These are phyloP conservation scores for Lissocephala sabroskyi DNA, from an alignment of 2,888 invertebrate genomes.

Conservation along the genomic window DNA sequence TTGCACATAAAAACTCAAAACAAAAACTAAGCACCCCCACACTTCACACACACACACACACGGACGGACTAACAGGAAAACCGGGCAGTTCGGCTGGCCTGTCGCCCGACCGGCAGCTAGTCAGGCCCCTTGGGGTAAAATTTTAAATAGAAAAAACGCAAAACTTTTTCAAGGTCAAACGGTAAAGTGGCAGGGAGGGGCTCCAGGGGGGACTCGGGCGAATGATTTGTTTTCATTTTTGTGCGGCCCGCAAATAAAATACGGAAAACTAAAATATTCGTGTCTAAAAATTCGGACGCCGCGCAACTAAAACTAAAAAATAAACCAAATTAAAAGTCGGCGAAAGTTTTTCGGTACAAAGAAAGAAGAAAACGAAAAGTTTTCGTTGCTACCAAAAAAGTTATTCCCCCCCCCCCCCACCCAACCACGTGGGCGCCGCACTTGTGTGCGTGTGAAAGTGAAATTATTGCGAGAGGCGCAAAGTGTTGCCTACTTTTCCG, in stretches of 20 bases:
- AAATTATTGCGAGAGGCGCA: constrained; percentile 32
- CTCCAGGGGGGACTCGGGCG: neutral
- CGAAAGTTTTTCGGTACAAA: constrained; percentile 19
- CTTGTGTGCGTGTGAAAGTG: constrained; percentile 34
- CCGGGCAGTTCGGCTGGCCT: too few relatives aligned
- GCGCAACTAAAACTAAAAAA: constrained; percentile 17
- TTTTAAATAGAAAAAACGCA: neutral
- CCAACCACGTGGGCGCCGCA: neutral
- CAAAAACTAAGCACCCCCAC: constrained; percentile 1
- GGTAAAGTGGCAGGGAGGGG: neutral
- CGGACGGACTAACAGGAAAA: neutral
- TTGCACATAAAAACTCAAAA: neutral
- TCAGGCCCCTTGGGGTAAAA: neutral
- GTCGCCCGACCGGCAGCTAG: too few relatives aligned
- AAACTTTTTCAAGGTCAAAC: constrained; percentile 46
- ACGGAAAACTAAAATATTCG: constrained; percentile 12
- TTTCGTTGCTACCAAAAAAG: constrained; percentile 5
- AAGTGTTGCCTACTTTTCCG: constrained; percentile 42
- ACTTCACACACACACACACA: neutral
- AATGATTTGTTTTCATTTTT: constrained; percentile 32
- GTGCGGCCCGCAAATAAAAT: constrained; percentile 32
- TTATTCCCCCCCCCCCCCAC: constrained; percentile 8
- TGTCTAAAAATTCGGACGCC: constrained; percentile 29
- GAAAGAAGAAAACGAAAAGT: constrained; percentile 27
- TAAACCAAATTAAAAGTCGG: constrained; percentile 38